Evolutionary conservation across 2,888 invertebrate genomes (phyloP), one percentile per base, ranked within the genome.

Genomic region (Trichogramma dendrolimi): DNA sequence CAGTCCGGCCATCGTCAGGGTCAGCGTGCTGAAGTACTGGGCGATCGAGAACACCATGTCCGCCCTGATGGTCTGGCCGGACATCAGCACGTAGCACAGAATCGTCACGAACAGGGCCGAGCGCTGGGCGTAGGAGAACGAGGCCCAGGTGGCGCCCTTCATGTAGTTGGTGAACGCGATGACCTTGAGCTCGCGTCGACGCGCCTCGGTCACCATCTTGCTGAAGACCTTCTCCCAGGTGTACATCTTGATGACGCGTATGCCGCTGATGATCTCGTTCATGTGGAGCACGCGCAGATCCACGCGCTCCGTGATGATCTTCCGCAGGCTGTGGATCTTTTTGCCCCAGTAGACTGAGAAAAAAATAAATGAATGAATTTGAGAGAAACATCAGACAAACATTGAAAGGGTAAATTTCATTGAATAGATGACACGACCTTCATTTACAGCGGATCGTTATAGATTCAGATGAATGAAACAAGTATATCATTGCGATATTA

Each of bases 231-330:
- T 87, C 73, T 93, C 92, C 87, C 92, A 93, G 1, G 91, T 87
- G 71, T 91, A 92, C 91, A 92, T 91, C 80, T 93, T 93, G 70
- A 92, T 90, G 1, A 92, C 89, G 71, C 89, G 85, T 69, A 92
- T 90, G 0, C 91, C 91, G 64, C 83, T 83, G 4, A 92, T 86
- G 60, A 92, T 85, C 79, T 92, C 92, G 69, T 87, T 88, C 89
- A 92, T 92, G n/a, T 91, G 81, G 61, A 88, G 84, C 8, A 92
- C 87, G 67, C 92, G 81, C 73, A 88, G 86, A 73, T 92, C 92
- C 0, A 91, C 83, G 63, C 76, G 74, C 4, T 77, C 60, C 0
- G 83, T 83, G 58, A 82, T 81, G 74, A 81, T 81, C 63, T 72
- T 74, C 44, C 83, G 74, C 42, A 81, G 72, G 62, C 74, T 76